phyloP scores from a whole-genome alignment of 1,140 invertebrate genomes.

The Anthonomus grandis region DNA sequence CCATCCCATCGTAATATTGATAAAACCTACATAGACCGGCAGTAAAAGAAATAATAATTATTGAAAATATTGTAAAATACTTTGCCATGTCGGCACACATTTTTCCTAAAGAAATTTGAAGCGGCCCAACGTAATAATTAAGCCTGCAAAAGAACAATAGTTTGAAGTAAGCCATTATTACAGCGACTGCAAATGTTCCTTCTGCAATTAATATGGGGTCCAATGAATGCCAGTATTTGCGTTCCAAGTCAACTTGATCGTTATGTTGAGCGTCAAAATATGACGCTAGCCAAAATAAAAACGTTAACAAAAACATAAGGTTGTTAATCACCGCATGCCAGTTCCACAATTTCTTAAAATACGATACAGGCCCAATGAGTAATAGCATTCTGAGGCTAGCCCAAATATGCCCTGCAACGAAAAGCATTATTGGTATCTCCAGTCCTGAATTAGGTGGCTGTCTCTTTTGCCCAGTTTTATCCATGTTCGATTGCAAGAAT shows the following conservation, averaged over 20 bases:
- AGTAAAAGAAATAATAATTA: conserved; percentile 56
- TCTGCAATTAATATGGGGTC: conserved; percentile 71
- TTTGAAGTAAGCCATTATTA: conserved; percentile 65
- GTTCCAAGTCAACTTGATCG: conserved; percentile 51
- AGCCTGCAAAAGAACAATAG: conserved; percentile 57
- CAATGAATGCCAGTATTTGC: conserved; percentile 67
- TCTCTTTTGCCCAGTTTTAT: conserved; percentile 53
- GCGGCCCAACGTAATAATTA: conserved; percentile 57
- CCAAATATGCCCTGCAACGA: conserved; percentile 50
- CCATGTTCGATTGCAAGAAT: conserved; percentile 55
- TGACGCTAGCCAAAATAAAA: conserved; percentile 53
- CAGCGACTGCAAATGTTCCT: conserved; percentile 68
- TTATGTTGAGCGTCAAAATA: conserved; percentile 49
- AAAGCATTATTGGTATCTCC: conserved; percentile 50
- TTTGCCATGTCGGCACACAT: conserved; percentile 58
- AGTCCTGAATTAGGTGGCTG: conserved; percentile 55
- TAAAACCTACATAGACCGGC: conserved; percentile 53
- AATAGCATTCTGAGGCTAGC: conserved; percentile 52
- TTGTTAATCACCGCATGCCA: conserved; percentile 53
- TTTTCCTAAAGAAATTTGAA: conserved; percentile 61
- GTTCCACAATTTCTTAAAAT: conserved; percentile 54
- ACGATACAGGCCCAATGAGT: conserved; percentile 52
- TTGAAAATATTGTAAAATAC: conserved; percentile 54
- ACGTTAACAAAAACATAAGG: conserved; percentile 50
- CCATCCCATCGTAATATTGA: conserved; percentile 61